Percentiles rank a stretch among this genome's conserved stretches.
Evolutionary conservation across 2,888 invertebrate genomes (phyloP).

Genomic region (Tanypteryx hageni): DNA sequence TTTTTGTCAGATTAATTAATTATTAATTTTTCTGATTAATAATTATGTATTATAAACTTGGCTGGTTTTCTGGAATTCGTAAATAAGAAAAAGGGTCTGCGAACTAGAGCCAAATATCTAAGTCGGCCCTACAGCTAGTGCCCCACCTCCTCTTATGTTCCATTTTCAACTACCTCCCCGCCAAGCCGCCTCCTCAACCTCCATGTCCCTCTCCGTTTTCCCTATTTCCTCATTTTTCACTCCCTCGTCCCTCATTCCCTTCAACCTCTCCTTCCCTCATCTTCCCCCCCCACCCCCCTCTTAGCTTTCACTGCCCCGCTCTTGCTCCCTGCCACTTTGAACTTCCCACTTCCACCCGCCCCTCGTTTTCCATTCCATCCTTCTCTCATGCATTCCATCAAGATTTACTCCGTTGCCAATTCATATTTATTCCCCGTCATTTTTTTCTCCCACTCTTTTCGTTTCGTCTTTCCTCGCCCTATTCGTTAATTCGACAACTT

Average conservation of each 20-base stretch:
- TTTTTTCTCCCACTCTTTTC: background rate
- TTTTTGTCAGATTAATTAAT: no score
- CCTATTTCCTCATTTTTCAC: background rate
- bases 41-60: no score
- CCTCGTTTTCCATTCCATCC: background rate
- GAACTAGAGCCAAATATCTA: no score
- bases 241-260: background rate
- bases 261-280: background rate
- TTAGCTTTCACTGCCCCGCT: background rate
- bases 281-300: background rate
- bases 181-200: background rate
- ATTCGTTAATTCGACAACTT: background rate
- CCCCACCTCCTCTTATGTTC: no score
- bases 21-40: no score
- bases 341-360: background rate
- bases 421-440: background rate
- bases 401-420: background rate
- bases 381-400: slow-evolving; percentile 8
- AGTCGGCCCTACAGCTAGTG: no score
- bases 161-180: background rate
- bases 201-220: background rate
- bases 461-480: background rate
- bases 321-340: background rate
- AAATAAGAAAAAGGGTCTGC: no score
- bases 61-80: no score